phyloP scores from a whole-genome alignment of 2,113 vertebrate genomes.

The Cygnus atratus region DNA sequence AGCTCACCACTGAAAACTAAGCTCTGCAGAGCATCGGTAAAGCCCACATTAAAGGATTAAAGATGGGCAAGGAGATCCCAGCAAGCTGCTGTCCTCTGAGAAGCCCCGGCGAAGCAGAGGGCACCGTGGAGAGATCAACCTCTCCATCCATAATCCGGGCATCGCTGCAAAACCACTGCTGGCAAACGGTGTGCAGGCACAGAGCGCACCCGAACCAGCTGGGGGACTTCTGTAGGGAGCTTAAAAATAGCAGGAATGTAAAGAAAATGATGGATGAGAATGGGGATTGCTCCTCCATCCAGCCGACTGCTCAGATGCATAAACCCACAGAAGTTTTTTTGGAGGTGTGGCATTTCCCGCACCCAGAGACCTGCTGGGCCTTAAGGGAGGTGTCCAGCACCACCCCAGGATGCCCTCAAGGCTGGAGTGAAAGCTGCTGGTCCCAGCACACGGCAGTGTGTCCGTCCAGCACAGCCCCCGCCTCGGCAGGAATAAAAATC shows the following conservation, averaged over 20 bases:
- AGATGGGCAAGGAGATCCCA: background rate
- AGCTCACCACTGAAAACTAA: background rate
- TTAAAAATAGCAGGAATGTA: background rate
- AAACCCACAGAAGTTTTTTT: background rate
- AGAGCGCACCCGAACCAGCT: accelerated
- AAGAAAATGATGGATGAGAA: background rate
- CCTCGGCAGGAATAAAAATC: background rate
- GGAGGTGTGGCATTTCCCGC: background rate
- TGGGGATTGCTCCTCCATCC: background rate
- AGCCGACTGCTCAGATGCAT: background rate
- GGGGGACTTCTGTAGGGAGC: background rate
- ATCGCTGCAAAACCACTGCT: accelerated
- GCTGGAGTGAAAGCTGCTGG: background rate
- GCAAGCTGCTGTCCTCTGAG: background rate
- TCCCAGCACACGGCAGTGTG: accelerated
- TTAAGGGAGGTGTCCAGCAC: accelerated
- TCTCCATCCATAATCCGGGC: accelerated
- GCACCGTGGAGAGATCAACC: background rate
- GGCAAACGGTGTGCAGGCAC: background rate
- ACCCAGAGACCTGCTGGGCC: accelerated
- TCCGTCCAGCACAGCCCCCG: background rate
- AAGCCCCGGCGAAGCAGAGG: background rate
- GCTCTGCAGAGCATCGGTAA: background rate
- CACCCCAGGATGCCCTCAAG: background rate
- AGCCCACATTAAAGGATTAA: background rate